Evolutionary conservation across 2,113 vertebrate genomes (phyloP).

Genomic region (Kryptolebias marmoratus): DNA sequence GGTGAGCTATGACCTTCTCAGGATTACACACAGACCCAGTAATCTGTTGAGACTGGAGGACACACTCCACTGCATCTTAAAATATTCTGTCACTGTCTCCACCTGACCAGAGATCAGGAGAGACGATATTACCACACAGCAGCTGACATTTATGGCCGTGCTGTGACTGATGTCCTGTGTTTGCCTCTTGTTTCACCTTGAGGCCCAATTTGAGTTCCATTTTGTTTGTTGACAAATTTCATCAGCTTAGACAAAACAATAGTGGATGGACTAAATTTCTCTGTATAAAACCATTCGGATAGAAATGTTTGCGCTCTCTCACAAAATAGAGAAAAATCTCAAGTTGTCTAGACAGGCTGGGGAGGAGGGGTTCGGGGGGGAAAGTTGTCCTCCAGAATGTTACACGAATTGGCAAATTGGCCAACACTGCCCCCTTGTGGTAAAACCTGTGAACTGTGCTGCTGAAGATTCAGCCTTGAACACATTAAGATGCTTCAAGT

Average conservation of each 20-base stretch:
- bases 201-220: conserved; percentile 43
- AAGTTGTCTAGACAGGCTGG: conserved; percentile 54
- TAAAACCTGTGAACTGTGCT: background rate
- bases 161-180: conserved; percentile 38
- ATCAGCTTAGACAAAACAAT: conserved; percentile 41
- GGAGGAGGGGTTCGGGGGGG: conserved; percentile 38
- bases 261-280: conserved; percentile 23
- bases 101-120: background rate
- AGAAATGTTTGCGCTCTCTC: conserved; percentile 16
- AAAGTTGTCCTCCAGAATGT: conserved; percentile 32
- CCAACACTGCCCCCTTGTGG: conserved; percentile 63
- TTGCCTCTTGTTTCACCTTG: conserved; percentile 40
- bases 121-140: conserved; percentile 1
- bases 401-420: conserved; percentile 4
- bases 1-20: conserved; percentile 55
- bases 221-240: conserved; percentile 60
- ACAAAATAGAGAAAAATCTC: conserved; percentile 46
- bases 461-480: background rate
- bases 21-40: conserved; percentile 30
- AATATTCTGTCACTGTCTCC: conserved; percentile 36
- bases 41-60: conserved; percentile 44
- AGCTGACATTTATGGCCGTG: conserved; percentile 48
- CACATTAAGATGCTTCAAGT: no score
- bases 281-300: conserved; percentile 26
- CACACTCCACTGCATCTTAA: conserved; percentile 43